Percentiles rank a stretch among this genome's conserved stretches.
phyloP scores from a whole-genome alignment of 1,140 invertebrate species.

The Tetragnatha versicolor region DNA sequence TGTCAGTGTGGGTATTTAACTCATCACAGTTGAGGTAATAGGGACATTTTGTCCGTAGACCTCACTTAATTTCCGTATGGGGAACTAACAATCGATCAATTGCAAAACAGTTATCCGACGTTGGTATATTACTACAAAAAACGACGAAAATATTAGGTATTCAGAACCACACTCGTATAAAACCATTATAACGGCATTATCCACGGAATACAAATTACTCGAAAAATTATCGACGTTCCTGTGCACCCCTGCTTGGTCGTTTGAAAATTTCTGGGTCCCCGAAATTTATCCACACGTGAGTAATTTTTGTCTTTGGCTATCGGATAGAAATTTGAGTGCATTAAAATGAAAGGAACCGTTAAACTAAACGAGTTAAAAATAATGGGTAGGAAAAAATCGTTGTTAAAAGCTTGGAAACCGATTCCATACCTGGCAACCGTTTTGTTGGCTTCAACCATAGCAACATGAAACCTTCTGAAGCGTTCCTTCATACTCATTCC shows the following conservation, averaged over 20 bases:
- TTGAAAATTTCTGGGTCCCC: not conserved
- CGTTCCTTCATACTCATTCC: slow-evolving; percentile 30
- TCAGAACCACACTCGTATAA: slow-evolving; percentile 15
- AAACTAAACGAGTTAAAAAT: slow-evolving; percentile 29
- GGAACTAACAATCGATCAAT: no score
- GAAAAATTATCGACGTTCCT: slow-evolving; percentile 12
- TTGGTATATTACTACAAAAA: no score
- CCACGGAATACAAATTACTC: slow-evolving; percentile 25
- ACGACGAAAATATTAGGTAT: slow-evolving; percentile 19
- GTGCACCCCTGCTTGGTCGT: not conserved
- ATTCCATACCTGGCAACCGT: slow-evolving; percentile 27
- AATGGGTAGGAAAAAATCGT: slow-evolving; percentile 30
- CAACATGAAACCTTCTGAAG: slow-evolving; percentile 20
- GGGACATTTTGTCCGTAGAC: no score
- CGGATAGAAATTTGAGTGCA: not conserved
- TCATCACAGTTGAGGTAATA: no score
- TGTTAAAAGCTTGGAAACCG: slow-evolving; percentile 23
- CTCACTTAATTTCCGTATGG: no score
- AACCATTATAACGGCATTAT: slow-evolving; percentile 28
- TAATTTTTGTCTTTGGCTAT: slow-evolving; percentile 5
- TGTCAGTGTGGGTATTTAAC: no score
- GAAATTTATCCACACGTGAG: slow-evolving; percentile 10
- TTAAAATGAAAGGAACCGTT: not conserved
- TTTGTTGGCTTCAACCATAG: slow-evolving; percentile 35
- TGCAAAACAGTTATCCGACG: no score